A percentile compares a stretch with the other conserved stretches of the same genome.
Conservation (phyloP, 2,797 vertebrate species). For the Dipus sagitta region DNA sequence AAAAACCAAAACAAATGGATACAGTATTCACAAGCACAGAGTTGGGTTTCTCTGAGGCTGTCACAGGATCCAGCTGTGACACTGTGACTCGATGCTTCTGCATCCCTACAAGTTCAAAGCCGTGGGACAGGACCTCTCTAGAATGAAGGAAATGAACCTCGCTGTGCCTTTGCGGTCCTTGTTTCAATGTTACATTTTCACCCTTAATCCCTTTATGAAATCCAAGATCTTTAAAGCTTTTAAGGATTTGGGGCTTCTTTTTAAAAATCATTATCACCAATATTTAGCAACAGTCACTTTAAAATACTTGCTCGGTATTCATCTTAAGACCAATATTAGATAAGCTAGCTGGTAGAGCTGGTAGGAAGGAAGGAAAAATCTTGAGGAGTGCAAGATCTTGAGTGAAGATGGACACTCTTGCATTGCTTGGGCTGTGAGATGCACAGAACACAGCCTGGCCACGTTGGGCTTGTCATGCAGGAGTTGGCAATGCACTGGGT, state of each 20-base stretch:
- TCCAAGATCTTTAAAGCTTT: constrained; percentile 20
- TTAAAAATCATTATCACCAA: not conserved
- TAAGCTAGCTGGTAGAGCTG: not conserved
- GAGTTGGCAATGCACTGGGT: fast-evolving
- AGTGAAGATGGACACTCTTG: fast-evolving
- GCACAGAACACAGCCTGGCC: fast-evolving
- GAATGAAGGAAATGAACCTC: not conserved
- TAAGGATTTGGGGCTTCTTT: not conserved
- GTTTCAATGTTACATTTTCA: not conserved
- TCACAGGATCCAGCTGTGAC: fast-evolving
- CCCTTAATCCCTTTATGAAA: not conserved
- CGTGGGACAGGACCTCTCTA: fast-evolving
- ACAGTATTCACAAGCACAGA: too few relatives aligned
- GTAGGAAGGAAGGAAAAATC: not conserved
- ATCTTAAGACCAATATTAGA: not conserved
- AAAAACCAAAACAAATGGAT: too few relatives aligned
- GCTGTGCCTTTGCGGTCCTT: not conserved
- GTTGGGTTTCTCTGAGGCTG: not conserved
- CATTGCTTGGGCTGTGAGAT: not conserved
- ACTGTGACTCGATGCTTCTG: not conserved
- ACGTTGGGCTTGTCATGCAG: not conserved
- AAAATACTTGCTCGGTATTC: not conserved
- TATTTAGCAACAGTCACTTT: not conserved
- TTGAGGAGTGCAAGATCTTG: not conserved
- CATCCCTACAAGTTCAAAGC: not conserved